Evolutionary conservation across 53 echinoderm and acorn worm species (phyloP).

Genomic region (Astropecten irregularis): DNA sequence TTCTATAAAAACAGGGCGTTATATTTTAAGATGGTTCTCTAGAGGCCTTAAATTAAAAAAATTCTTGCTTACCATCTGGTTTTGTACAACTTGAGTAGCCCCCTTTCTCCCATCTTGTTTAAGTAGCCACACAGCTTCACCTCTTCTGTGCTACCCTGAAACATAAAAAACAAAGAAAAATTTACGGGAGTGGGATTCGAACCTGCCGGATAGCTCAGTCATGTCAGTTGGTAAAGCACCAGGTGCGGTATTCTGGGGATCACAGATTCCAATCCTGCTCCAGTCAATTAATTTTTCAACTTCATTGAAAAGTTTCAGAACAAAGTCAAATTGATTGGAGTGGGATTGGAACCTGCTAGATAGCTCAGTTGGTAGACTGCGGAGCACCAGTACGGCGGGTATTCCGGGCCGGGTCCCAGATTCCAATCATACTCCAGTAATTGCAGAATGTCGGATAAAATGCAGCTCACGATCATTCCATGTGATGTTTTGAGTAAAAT

Average conservation of each 20-base stretch:
- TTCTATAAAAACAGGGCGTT: too few species aligned
- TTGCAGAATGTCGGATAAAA: too few species aligned
- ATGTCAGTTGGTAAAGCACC: not conserved
- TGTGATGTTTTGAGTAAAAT: too few species aligned
- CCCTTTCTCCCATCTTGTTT: conserved; percentile 93
- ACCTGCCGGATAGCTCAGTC: too few species aligned
- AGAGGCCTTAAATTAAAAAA: too few species aligned
- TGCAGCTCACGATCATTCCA: too few species aligned
- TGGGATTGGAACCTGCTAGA: not conserved
- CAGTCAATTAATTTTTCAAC: not conserved
- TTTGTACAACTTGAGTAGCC: conserved; percentile 82
- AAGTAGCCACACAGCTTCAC: conserved; percentile 94
- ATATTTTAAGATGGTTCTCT: too few species aligned
- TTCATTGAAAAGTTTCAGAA: not conserved
- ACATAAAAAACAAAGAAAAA: not conserved
- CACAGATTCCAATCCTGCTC: not conserved
- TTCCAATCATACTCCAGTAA: too few species aligned
- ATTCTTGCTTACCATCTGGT: conserved; percentile 97
- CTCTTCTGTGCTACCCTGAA: conserved; percentile 48
- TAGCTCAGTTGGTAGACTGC: too few species aligned
- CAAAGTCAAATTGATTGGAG: not conserved
- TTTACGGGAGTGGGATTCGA: not conserved
- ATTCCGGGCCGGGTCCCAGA: too few species aligned
- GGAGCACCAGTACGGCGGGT: too few species aligned
- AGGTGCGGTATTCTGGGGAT: not conserved